These are phyloP conservation scores for Notothenia rossii DNA, from an alignment of 2,113 vertebrate genomes.

Conservation along the genomic window DNA sequence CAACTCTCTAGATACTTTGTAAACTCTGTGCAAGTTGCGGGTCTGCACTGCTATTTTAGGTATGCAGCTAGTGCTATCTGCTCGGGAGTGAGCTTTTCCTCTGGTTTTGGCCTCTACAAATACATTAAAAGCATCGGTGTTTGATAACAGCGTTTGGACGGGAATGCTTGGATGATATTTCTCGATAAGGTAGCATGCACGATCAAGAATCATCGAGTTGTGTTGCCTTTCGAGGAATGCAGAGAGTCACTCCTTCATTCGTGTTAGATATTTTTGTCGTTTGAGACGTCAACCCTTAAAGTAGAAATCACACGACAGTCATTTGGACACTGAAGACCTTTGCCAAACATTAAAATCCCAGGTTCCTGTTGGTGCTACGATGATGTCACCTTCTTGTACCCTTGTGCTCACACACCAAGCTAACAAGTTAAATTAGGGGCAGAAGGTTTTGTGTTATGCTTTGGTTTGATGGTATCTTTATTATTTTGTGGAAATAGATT, in stretches of 20 bases:
- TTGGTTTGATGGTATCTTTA: slow-evolving; percentile 8
- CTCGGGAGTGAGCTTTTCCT: slow-evolving; percentile 33
- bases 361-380: slow-evolving; percentile 28
- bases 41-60: slow-evolving; percentile 79
- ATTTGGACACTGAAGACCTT: background rate
- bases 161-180: slow-evolving; percentile 28
- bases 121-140: background rate
- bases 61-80: slow-evolving; percentile 75
- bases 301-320: background rate
- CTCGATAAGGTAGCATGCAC: slow-evolving; percentile 31
- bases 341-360: background rate
- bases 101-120: slow-evolving; percentile 37
- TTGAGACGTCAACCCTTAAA: slow-evolving; percentile 8
- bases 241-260: slow-evolving; percentile 57
- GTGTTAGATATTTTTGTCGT: slow-evolving; percentile 33
- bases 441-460: slow-evolving; percentile 18
- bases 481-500: slow-evolving; percentile 83
- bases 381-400: slow-evolving; percentile 61
- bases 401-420: slow-evolving; percentile 32
- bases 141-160: slow-evolving; percentile 31
- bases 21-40: slow-evolving; percentile 87
- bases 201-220: slow-evolving; percentile 31
- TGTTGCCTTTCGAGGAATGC: slow-evolving; percentile 43
- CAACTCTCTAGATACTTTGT: slow-evolving; percentile 83
- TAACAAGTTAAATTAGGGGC: slow-evolving; percentile 13